Base-by-base conservation (phyloP, 2,113 vertebrate species). In the Tautogolabrus adspersus region DNA sequence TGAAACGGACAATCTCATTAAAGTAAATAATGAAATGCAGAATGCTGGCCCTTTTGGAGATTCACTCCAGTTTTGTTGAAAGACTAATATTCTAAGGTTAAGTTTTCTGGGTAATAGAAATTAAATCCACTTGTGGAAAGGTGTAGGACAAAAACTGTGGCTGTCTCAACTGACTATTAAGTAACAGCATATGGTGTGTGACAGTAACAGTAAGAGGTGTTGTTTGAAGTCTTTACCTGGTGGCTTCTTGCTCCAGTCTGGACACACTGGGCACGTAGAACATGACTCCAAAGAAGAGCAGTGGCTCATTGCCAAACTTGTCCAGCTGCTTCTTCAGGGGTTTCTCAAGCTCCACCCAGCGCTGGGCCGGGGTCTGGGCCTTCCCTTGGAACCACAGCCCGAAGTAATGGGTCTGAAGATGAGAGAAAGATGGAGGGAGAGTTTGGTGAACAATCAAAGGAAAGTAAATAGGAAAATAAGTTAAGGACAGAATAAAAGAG, bases 301-400 rank as follows among this genome's bases (percentile, higher is more conserved):
- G 92, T 16, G 96, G 96, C 93, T 99, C 97, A 13, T 96, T 97
- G 89, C 97, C 96, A 71, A 97, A 98, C 91, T 99, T 99, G 93
- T 99, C 98, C 94, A 99, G 93, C 94, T 99, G 97, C 88, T 99
- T 99, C 95, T 98, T 99, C 83, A 99, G 95, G 40, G 98, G 96
- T 57, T 99, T 99, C 94, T 99, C 97, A 85, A 98, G 94, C 93
- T 99, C 98, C 88, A 98, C 97, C 98, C 98, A 99, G 92, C 97
- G 95, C 59, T 94, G 95, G 74, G 96, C 95, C 77, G 97, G 97
- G 87, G 88, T 94, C 93, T 98, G 97, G 86, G 86, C 95, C 94
- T 99, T 99, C 83, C 95, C 97, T 66, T 98, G 95, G 93, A 97
- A 99, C 96, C 96, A 98, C 77, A 99, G 95, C 77, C 98, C 97